Evolutionary conservation across 23 tunicate species (phyloP).

Genomic region (Diplosoma virens): DNA sequence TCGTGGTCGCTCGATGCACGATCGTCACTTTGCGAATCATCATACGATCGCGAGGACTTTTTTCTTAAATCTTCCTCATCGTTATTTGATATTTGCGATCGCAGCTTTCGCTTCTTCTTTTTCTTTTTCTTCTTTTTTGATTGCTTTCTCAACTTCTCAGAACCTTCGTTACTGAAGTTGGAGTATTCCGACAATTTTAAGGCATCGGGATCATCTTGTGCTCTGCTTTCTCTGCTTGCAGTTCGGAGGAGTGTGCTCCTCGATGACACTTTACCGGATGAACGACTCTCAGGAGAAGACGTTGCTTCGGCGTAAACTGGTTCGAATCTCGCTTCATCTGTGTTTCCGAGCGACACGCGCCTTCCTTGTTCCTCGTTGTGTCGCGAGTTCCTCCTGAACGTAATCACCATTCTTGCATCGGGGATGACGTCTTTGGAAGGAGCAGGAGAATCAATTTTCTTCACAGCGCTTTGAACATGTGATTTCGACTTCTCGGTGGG

Average conservation of each 20-base stretch:
- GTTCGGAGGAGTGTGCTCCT: slow-evolving; percentile 20
- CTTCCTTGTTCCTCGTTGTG: slow-evolving; percentile 30
- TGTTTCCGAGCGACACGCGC: slow-evolving; percentile 36
- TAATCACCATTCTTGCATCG: slow-evolving; percentile 64
- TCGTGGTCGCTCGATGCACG: neutral
- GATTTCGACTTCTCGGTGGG: neutral
- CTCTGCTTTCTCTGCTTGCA: slow-evolving; percentile 13
- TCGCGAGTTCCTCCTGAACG: slow-evolving; percentile 46
- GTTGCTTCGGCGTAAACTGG: slow-evolving; percentile 1
- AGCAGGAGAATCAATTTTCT: slow-evolving; percentile 14
- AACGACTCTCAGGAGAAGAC: neutral
- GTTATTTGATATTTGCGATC: neutral
- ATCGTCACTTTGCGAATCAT: neutral
- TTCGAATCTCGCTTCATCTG: slow-evolving; percentile 10
- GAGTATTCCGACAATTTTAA: slow-evolving; percentile 37
- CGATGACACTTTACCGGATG: slow-evolving; percentile 12
- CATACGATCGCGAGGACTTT: neutral
- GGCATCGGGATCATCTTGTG: slow-evolving; percentile 8
- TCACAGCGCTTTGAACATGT: neutral
- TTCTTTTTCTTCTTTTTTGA: slow-evolving; percentile 43
- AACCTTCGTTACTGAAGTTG: slow-evolving; percentile 16
- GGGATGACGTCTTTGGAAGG: neutral
- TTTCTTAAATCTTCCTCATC: slow-evolving; percentile 1
- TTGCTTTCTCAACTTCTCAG: slow-evolving; percentile 13
- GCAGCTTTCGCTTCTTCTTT: slow-evolving; percentile 37